Evolutionary conservation across 2,888 invertebrate genomes (phyloP), one percentile per base, ranked within the genome.

Genomic region (Cordilura impudica): DNA sequence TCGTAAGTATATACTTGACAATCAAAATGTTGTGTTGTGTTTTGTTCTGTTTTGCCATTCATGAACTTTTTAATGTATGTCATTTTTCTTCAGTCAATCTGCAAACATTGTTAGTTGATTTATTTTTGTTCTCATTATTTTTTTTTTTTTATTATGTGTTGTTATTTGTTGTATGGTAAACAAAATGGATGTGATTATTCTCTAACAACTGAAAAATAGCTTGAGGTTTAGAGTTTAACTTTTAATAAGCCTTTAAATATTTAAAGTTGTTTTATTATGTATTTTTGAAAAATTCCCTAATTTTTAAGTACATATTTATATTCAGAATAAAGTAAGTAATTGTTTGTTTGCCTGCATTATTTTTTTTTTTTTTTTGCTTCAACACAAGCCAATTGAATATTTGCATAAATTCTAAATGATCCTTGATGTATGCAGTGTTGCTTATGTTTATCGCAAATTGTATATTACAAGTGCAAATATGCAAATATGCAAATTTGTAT

Each of bases 321-420:
- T n/a, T 5, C n/a, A n/a, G 12, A 39, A 39, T 39, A 39, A 39
- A 26, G 18, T 45, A 39, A 26, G 18, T 45, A 61, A 31, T 61
- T 29, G 10, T 61, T 26, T 29, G 45, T 61, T 61, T 45, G 60
- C 12, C 16, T 43, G 16, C 12, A 12, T 26, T n/a, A 45, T 60
- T 60, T 18, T 43, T 26, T 26, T 16, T 54, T 54, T 67, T 19
- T n/a, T 45, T 35, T 58, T 16, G 23, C 12, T 56, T n/a, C 14
- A n/a, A 47, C 14, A 35, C 8, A 54, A 74, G 54, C 26, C 74
- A 74, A 63, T 70, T 70, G 65, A 69, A 65, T 70, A 58, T 65
- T 63, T 70, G 65, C 65, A 71, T 77, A 71, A 77, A 66, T 77
- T 65, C 35, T n/a, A 71, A 76, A 66, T 21, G 70, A 70, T 70